Conservation (phyloP, 2,113 vertebrate species). For the Xenus cinereus region DNA sequence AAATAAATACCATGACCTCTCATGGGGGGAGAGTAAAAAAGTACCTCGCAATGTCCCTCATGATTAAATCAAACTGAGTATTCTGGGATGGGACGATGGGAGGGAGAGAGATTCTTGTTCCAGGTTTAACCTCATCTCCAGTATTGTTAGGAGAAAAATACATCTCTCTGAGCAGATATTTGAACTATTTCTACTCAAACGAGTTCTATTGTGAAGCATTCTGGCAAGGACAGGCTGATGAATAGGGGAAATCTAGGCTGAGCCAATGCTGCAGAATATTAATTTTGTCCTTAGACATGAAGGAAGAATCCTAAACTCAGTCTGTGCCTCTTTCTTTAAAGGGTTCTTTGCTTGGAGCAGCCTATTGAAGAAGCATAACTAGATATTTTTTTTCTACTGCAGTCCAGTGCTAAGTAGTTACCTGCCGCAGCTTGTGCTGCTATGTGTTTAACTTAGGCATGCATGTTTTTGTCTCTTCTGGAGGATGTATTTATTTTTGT, state of each 20-base stretch:
- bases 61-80: conserved; percentile 40
- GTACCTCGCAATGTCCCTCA: conserved; percentile 10
- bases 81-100: background rate
- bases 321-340: background rate
- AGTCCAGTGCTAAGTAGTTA: conserved; percentile 48
- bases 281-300: background rate
- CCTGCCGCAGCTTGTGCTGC: background rate
- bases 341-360: conserved; percentile 1
- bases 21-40: conserved; percentile 35
- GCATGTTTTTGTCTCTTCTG: background rate
- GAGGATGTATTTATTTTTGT: background rate
- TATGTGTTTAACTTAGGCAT: background rate
- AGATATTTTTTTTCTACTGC: background rate
- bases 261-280: background rate
- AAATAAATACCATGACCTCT: conserved; percentile 40
- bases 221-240: conserved; percentile 23
- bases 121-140: conserved; percentile 6
- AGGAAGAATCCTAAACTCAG: background rate
- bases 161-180: conserved; percentile 27
- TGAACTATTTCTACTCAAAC: background rate
- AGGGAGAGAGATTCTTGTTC: background rate
- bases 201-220: background rate
- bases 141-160: conserved; percentile 33
- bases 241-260: background rate
- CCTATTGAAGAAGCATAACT: background rate